A percentile compares a stretch with the other conserved stretches of the same genome.
phyloP scores from a whole-genome alignment of 1,140 invertebrate species.

The Diorhabda carinulata region DNA sequence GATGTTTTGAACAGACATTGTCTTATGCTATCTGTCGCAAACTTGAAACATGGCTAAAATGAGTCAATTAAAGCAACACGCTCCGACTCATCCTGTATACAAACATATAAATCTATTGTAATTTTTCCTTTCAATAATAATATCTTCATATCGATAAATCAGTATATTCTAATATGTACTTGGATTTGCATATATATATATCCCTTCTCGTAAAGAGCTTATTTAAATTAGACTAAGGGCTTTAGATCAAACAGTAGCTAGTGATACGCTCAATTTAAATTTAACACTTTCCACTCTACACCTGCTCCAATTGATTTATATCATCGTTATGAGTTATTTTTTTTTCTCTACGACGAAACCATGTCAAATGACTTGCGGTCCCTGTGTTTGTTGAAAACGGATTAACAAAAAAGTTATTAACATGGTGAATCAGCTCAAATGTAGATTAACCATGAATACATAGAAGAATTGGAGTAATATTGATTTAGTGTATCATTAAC shows the following conservation, averaged over 20 bases:
- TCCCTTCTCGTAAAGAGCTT: conserved; percentile 12
- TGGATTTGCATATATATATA: conserved; percentile 12
- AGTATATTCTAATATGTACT: not conserved
- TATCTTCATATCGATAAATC: not conserved
- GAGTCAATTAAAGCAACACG: too few relatives aligned
- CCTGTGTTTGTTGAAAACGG: conserved; percentile 7
- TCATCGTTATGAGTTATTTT: conserved; percentile 11
- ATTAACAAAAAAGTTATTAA: conserved; percentile 15
- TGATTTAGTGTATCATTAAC: not conserved
- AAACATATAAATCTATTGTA: too few relatives aligned
- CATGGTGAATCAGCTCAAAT: conserved; percentile 3
- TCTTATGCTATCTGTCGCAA: too few relatives aligned
- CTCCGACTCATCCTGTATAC: too few relatives aligned
- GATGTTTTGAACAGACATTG: too few relatives aligned
- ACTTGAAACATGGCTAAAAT: too few relatives aligned
- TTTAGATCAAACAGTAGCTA: conserved; percentile 25
- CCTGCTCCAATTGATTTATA: conserved; percentile 25
- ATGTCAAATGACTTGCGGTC: conserved; percentile 20
- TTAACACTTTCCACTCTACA: conserved; percentile 22
- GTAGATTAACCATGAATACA: not conserved
- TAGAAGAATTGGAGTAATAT: not conserved
- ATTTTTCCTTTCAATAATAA: too few relatives aligned
- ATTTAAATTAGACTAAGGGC: conserved; percentile 28
- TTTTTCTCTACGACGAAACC: conserved; percentile 18
- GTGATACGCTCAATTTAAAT: conserved; percentile 25